A percentile compares a stretch with the other conserved stretches of the same genome.
Evolutionary conservation across 1,140 invertebrate species (phyloP).

Genomic region (Drosophila bifasciata): DNA sequence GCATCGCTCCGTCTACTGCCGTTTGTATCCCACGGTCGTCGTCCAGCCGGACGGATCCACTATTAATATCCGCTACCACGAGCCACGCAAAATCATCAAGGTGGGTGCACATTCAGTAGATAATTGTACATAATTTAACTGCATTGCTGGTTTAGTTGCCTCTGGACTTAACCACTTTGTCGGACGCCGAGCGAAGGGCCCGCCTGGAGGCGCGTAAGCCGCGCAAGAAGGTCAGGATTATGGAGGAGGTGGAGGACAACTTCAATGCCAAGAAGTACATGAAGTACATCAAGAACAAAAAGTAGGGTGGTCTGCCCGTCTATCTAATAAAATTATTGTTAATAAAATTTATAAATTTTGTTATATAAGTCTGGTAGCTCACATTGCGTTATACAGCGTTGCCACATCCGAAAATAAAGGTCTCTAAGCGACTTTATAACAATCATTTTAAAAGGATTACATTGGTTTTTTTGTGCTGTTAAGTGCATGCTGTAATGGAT

Average conservation of each 20-base stretch:
- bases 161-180: slow-evolving; percentile 88
- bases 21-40: slow-evolving; percentile 90
- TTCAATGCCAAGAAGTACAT: slow-evolving; percentile 92
- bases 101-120: slow-evolving; percentile 83
- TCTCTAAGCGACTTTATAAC: neutral
- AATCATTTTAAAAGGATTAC: no score
- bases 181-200: slow-evolving; percentile 88
- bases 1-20: slow-evolving; percentile 88
- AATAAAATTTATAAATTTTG: slow-evolving; percentile 20
- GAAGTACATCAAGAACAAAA: slow-evolving; percentile 88
- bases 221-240: slow-evolving; percentile 89
- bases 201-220: slow-evolving; percentile 89
- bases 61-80: slow-evolving; percentile 91
- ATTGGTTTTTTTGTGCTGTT: no score
- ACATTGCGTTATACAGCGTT: neutral
- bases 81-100: slow-evolving; percentile 93
- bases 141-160: slow-evolving; percentile 88
- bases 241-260: slow-evolving; percentile 90
- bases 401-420: slow-evolving; percentile 4
- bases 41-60: slow-evolving; percentile 93
- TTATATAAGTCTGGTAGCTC: slow-evolving; percentile 44
- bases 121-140: neutral
- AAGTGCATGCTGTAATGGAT: no score
- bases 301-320: slow-evolving; percentile 6
- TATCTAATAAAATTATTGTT: slow-evolving; percentile 22